Percentiles rank a stretch among this genome's conserved stretches.
Evolutionary conservation across 1,140 invertebrate species (phyloP).

Genomic region (Drosophila punjabiensis): DNA sequence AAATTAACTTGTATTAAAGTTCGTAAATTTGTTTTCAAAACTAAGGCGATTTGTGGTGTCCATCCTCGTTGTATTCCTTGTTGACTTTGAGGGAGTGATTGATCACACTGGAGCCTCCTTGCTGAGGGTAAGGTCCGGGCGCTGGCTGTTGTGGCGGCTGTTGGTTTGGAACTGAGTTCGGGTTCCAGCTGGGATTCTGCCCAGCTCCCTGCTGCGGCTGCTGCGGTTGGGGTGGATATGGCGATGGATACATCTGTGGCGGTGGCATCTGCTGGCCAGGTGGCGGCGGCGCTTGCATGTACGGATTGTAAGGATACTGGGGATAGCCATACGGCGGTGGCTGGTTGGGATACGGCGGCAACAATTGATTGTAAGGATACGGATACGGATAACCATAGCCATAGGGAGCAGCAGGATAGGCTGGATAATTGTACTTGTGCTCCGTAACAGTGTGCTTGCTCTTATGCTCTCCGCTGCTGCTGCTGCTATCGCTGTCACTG

Average conservation of each 20-base stretch:
- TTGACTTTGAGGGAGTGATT: slow-evolving; percentile 71
- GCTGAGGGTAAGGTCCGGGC: slow-evolving; percentile 8
- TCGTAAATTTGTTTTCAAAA: too few relatives aligned
- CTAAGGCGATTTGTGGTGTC: slow-evolving; percentile 24
- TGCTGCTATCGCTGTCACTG: slow-evolving; percentile 46
- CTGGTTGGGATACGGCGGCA: slow-evolving; percentile 14
- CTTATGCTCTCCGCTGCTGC: slow-evolving; percentile 36
- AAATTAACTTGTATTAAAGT: not conserved
- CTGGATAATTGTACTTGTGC: slow-evolving; percentile 61
- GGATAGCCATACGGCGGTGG: slow-evolving; percentile 6
- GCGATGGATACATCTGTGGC: slow-evolving; percentile 13
- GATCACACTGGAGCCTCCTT: slow-evolving; percentile 54
- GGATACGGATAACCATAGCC: slow-evolving; percentile 19
- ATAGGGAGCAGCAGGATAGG: slow-evolving; percentile 14
- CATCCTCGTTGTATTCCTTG: slow-evolving; percentile 66
- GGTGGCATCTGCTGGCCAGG: slow-evolving; percentile 11
- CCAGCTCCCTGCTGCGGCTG: not conserved
- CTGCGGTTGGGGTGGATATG: slow-evolving; percentile 6
- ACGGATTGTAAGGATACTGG: slow-evolving; percentile 24
- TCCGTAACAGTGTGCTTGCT: slow-evolving; percentile 8
- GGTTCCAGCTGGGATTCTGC: slow-evolving; percentile 5
- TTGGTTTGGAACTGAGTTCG: slow-evolving; percentile 19
- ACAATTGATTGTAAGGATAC: slow-evolving; percentile 20
- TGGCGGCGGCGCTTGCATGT: slow-evolving; percentile 21
- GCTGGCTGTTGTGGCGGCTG: not conserved